phyloP scores from a whole-genome alignment of 92 coral and sea anemone genomes.

The Scolanthus callimorphus region DNA sequence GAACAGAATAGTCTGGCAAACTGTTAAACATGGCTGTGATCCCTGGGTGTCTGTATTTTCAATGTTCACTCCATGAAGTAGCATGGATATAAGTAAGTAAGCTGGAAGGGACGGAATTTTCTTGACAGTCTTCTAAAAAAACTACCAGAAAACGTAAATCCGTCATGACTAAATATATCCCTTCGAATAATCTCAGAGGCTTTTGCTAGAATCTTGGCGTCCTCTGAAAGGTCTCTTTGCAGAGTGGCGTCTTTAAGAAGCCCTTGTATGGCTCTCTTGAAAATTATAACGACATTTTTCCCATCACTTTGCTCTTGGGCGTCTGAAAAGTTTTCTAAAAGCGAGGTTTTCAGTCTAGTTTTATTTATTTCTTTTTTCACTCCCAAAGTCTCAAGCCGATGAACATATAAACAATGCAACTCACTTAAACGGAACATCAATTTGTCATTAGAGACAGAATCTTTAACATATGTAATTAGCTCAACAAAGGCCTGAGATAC shows the following conservation, averaged over 20 bases:
- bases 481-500: slow-evolving; percentile 62
- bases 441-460: slow-evolving; percentile 30
- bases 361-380: slow-evolving; percentile 5
- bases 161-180: slow-evolving; percentile 48
- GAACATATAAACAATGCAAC: slow-evolving; percentile 30
- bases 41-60: slow-evolving; percentile 64
- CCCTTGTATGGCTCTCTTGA: slow-evolving; percentile 45
- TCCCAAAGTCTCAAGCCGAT: slow-evolving; percentile 5
- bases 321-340: slow-evolving; percentile 46
- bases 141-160: slow-evolving; percentile 60
- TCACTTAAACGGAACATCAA: slow-evolving; percentile 32
- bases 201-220: slow-evolving; percentile 53
- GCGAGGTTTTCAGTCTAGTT: slow-evolving; percentile 12
- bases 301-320: slow-evolving; percentile 58
- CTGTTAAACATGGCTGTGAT: slow-evolving; percentile 65
- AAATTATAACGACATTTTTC: slow-evolving; percentile 35
- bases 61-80: slow-evolving; percentile 57
- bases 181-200: slow-evolving; percentile 58
- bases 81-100: slow-evolving; percentile 49
- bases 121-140: slow-evolving; percentile 56
- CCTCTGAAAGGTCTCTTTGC: slow-evolving; percentile 55
- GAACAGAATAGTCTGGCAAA: slow-evolving; percentile 63
- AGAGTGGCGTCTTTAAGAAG: slow-evolving; percentile 42
- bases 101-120: slow-evolving; percentile 51
- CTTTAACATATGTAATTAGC: slow-evolving; percentile 43